Evolutionary conservation across 2,888 invertebrate genomes (phyloP).

Genomic region (Syrista parreyssii): DNA sequence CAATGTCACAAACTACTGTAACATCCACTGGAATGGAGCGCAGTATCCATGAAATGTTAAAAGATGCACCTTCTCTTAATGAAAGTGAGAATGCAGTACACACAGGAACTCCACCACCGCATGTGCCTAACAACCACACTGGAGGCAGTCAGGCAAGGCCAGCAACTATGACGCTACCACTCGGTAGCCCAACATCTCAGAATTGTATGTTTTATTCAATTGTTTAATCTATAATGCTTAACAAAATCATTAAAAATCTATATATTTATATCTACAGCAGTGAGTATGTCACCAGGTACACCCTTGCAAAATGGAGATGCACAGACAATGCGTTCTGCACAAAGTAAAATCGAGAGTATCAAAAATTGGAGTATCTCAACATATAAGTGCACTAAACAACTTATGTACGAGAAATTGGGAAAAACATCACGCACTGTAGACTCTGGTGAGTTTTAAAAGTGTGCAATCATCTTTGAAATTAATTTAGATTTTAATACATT

Average conservation of each 20-base stretch:
- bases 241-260: neutral
- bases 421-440: constrained; percentile 92
- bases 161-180: constrained; percentile 76
- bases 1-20: constrained; percentile 18
- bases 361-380: constrained; percentile 98
- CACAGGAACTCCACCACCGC: constrained; percentile 76
- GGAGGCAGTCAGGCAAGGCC: constrained; percentile 70
- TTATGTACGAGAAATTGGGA: constrained; percentile 95
- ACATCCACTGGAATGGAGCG: constrained; percentile 68
- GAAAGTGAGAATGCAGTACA: constrained; percentile 81
- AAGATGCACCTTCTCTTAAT: constrained; percentile 83
- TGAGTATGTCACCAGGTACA: constrained; percentile 67
- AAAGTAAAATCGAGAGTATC: constrained; percentile 90
- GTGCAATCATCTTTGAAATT: constrained; percentile 9
- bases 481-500: constrained; percentile 7
- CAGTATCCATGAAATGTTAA: constrained; percentile 88
- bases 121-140: constrained; percentile 53
- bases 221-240: neutral
- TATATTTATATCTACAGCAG: constrained; percentile 16
- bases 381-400: constrained; percentile 97
- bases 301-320: constrained; percentile 75
- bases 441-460: constrained; percentile 71
- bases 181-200: constrained; percentile 73
- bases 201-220: constrained; percentile 41
- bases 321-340: constrained; percentile 74